Percentiles rank a stretch among this genome's conserved stretches.
Conservation (phyloP, 2,113 vertebrate species). For the Gallinago media region DNA sequence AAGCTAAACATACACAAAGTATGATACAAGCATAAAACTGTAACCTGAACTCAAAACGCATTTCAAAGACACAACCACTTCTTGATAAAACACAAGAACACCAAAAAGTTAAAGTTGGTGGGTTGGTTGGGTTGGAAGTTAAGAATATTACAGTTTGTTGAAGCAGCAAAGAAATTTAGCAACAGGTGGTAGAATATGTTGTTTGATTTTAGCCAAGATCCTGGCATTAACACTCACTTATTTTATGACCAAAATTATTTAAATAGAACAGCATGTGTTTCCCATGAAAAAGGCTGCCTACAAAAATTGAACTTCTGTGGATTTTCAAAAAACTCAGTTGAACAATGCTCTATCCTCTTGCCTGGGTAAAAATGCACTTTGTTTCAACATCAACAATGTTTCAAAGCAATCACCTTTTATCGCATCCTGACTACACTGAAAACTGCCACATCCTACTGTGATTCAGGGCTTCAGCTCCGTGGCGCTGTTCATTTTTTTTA, state of each 20-base stretch:
- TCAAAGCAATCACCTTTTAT: constrained; percentile 4
- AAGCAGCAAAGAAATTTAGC: background rate
- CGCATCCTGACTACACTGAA: background rate
- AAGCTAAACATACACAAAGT: background rate
- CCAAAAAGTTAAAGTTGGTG: too few relatives aligned
- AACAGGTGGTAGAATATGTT: background rate
- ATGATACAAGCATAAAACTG: background rate
- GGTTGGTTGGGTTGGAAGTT: accelerated
- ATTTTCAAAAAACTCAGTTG: background rate
- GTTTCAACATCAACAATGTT: constrained; percentile 9
- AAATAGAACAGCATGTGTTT: background rate
- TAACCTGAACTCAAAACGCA: background rate
- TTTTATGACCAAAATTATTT: background rate
- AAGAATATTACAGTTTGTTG: background rate
- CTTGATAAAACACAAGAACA: background rate
- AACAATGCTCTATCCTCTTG: background rate
- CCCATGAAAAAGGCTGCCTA: background rate
- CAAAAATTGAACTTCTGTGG: background rate
- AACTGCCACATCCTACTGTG: background rate
- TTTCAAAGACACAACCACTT: background rate
- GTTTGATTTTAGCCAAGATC: background rate
- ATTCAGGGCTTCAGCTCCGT: background rate
- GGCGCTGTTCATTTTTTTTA: background rate
- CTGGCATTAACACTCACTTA: background rate
- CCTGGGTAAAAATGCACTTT: constrained; percentile 19